Evolutionary conservation across 2,113 vertebrate genomes (phyloP).

Genomic region (Entomyzon cyanotis): DNA sequence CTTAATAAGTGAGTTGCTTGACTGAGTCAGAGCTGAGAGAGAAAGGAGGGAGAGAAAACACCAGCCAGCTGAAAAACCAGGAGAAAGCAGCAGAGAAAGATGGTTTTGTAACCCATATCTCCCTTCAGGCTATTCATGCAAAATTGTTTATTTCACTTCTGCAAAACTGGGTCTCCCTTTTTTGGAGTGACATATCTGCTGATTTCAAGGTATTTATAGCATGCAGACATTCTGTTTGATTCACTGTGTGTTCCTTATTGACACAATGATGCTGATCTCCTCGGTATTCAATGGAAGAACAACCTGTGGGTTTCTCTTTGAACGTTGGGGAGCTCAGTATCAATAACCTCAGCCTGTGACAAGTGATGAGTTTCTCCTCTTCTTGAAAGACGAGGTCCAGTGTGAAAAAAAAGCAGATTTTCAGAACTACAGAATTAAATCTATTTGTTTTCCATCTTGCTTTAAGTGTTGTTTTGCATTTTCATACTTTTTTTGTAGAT

Average conservation of each 20-base stretch:
- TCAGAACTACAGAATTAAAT: not conserved
- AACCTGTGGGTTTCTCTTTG: not conserved
- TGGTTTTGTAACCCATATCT: not conserved
- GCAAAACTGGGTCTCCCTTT: not conserved
- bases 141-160: constrained; percentile 1
- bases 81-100: not conserved
- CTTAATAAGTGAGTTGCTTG: constrained; percentile 17
- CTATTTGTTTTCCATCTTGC: not conserved
- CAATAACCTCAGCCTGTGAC: not conserved
- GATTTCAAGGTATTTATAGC: constrained; percentile 41
- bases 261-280: not conserved
- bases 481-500: not conserved
- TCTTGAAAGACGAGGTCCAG: not conserved
- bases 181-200: not conserved
- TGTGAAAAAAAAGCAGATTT: not conserved
- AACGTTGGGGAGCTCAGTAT: not conserved
- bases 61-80: not conserved
- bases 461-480: not conserved
- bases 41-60: not conserved
- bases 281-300: not conserved
- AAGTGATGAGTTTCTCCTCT: not conserved
- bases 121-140: not conserved
- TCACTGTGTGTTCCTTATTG: not conserved
- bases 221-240: not conserved
- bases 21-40: not conserved